Percentiles rank a stretch among this genome's conserved stretches.
These are phyloP conservation scores for Drosophila mercatorum DNA, from an alignment of 2,888 invertebrate species.

Conservation along the genomic window DNA sequence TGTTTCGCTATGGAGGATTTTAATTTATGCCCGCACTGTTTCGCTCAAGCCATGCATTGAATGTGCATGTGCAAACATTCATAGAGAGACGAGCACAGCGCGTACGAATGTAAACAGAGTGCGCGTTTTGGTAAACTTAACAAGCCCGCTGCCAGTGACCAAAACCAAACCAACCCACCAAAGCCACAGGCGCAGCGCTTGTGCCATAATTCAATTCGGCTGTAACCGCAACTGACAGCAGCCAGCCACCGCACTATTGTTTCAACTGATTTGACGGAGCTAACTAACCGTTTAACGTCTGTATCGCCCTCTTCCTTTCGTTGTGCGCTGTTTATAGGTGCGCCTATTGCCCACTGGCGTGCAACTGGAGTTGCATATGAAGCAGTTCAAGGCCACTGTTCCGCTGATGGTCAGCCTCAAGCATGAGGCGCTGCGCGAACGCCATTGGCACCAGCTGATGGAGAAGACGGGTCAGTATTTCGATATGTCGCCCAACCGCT, in stretches of 20 bases:
- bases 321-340: conserved; percentile 70
- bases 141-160: conserved; percentile 35
- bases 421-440: conserved; percentile 94
- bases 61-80: conserved; percentile 65
- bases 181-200: conserved; percentile 54
- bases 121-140: conserved; percentile 64
- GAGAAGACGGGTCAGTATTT: conserved; percentile 91
- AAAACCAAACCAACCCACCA: conserved; percentile 50
- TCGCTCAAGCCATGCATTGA: conserved; percentile 53
- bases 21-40: conserved; percentile 65
- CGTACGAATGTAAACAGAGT: conserved; percentile 63
- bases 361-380: conserved; percentile 92
- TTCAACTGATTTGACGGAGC: conserved; percentile 75
- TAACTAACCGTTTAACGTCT: conserved; percentile 60
- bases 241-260: conserved; percentile 71
- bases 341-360: conserved; percentile 87
- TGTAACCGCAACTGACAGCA: conserved; percentile 50
- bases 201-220: conserved; percentile 71
- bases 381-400: conserved; percentile 93
- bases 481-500: conserved; percentile 95
- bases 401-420: conserved; percentile 96
- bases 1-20: conserved; percentile 45
- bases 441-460: conserved; percentile 97
- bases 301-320: background rate
- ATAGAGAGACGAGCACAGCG: conserved; percentile 20